Conservation (phyloP, 2,888 invertebrate genomes). For the Ceratothoa steindachneri region DNA sequence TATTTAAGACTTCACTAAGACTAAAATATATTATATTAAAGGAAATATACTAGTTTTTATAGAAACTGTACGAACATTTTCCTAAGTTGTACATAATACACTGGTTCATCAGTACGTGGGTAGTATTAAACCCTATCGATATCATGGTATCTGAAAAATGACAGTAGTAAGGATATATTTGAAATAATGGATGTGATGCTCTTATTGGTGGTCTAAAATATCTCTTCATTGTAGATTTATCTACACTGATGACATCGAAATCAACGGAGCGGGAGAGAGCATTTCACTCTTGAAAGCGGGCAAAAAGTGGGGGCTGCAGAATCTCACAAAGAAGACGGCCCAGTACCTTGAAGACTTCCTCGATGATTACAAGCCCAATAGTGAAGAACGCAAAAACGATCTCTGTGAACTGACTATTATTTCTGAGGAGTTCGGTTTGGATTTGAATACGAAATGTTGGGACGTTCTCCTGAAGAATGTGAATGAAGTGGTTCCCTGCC, state of each 20-base stretch:
- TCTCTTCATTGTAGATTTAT: slow-evolving; percentile 38
- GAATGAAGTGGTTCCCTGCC: slow-evolving; percentile 28
- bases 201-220: no score
- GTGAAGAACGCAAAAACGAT: slow-evolving; percentile 32
- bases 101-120: no score
- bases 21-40: no score
- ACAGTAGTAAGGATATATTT: no score
- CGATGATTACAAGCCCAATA: slow-evolving; percentile 32
- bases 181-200: no score
- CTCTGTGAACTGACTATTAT: slow-evolving; percentile 42
- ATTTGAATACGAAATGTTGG: slow-evolving; percentile 26
- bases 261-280: slow-evolving; percentile 25
- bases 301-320: slow-evolving; percentile 35
- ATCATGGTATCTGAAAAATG: no score
- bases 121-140: no score
- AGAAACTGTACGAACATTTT: no score
- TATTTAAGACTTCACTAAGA: no score
- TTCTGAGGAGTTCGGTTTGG: slow-evolving; percentile 23
- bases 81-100: no score
- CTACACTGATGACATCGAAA: slow-evolving; percentile 41
- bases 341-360: slow-evolving; percentile 38
- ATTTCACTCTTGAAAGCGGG: slow-evolving; percentile 34
- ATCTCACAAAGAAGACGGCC: slow-evolving; percentile 32
- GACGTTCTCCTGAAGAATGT: slow-evolving; percentile 31
- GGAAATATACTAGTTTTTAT: no score